phyloP scores from a whole-genome alignment of 2,113 vertebrate species.

The Tenebrosternarchus preto region DNA sequence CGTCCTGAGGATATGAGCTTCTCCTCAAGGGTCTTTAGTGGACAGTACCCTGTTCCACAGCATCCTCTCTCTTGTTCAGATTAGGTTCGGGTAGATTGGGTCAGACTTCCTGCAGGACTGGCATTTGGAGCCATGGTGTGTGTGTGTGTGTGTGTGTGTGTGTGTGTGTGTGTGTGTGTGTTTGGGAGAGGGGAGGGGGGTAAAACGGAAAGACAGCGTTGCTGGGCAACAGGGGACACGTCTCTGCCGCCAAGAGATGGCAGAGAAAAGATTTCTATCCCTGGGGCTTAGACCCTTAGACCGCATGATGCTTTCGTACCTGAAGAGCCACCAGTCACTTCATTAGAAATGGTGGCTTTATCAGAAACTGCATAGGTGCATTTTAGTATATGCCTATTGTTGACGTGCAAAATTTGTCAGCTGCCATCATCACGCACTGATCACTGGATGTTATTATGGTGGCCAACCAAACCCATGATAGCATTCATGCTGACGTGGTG shows the following conservation, averaged over 20 bases:
- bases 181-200: too few species aligned
- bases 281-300: constrained; percentile 14
- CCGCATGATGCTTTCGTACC: constrained; percentile 25
- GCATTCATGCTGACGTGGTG: too few species aligned
- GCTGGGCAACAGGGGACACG: constrained; percentile 73
- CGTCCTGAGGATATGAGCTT: not conserved
- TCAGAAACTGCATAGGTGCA: too few species aligned
- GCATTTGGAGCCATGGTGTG: not conserved
- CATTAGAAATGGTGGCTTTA: not conserved
- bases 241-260: constrained; percentile 46
- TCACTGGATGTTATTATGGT: too few species aligned
- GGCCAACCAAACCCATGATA: too few species aligned
- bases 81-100: not conserved
- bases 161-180: too few species aligned
- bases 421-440: too few species aligned
- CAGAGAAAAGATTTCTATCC: constrained; percentile 38
- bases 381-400: too few species aligned
- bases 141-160: too few species aligned
- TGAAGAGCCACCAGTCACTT: constrained; percentile 1
- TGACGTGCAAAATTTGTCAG: too few species aligned
- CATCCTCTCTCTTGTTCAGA: not conserved
- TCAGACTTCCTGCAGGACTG: not conserved
- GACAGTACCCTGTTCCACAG: not conserved
- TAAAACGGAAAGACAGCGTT: constrained; percentile 69
- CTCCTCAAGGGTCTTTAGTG: not conserved